A percentile compares a stretch with the other conserved stretches of the same genome.
These are phyloP conservation scores for Lacerta agilis DNA, from an alignment of 2,797 vertebrate species.

Conservation along the genomic window DNA sequence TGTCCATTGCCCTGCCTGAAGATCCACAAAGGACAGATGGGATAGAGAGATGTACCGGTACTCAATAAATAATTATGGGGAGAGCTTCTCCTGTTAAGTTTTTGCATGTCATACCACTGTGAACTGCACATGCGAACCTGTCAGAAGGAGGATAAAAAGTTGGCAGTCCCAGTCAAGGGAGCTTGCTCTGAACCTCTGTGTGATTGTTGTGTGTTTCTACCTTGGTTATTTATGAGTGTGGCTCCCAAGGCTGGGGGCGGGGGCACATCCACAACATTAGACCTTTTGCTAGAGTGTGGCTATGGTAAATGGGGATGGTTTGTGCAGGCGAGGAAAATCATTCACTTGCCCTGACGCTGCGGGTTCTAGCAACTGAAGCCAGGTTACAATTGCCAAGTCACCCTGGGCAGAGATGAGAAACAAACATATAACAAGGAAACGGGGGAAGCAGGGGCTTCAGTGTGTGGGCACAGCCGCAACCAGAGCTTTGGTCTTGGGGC, in stretches of 20 bases:
- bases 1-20: not conserved
- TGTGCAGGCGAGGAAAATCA: not conserved
- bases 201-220: not conserved
- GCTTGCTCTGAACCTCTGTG: not conserved
- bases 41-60: too few species aligned
- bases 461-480: not conserved
- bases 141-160: too few species aligned
- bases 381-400: not conserved
- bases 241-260: not conserved
- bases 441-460: not conserved
- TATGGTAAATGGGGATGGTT: not conserved
- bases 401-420: not conserved
- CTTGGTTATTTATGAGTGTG: not conserved
- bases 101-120: not conserved
- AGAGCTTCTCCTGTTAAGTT: not conserved
- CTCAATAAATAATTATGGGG: not conserved
- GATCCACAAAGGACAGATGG: not conserved
- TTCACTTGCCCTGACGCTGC: not conserved
- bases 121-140: not conserved
- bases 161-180: not conserved
- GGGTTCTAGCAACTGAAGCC: not conserved
- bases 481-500: not conserved
- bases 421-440: not conserved
- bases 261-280: not conserved
- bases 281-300: not conserved